Conservation (phyloP, 2,888 invertebrate genomes). For the Caenorhabditis uteleia region DNA sequence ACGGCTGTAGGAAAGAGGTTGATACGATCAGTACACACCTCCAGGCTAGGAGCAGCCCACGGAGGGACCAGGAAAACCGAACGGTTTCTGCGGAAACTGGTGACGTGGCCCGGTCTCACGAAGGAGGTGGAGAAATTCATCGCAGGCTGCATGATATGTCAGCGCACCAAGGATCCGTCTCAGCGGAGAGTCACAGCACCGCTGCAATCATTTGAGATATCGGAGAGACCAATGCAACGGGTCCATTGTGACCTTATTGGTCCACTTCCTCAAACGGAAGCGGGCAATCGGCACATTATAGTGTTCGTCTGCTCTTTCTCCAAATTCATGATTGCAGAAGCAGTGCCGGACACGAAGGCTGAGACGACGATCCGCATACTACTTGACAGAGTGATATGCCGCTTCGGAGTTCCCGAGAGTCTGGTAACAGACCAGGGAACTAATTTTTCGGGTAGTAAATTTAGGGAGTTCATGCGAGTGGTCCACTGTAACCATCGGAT, state of each 20-base stretch:
- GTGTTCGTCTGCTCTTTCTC: constrained; percentile 13
- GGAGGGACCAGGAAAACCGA: neutral
- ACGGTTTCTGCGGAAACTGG: neutral
- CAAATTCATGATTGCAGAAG: constrained; percentile 14
- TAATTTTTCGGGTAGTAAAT: constrained; percentile 5
- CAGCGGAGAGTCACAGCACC: neutral
- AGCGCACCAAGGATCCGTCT: constrained; percentile 3
- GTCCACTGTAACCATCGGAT: neutral
- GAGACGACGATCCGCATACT: neutral
- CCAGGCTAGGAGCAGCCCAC: neutral
- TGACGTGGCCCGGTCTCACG: too few species aligned
- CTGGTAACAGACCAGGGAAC: constrained; percentile 13
- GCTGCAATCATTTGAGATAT: constrained; percentile 1
- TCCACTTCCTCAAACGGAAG: constrained; percentile 15
- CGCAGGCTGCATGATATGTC: neutral
- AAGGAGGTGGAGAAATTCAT: too few species aligned
- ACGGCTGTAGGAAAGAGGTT: neutral
- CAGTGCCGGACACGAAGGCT: constrained; percentile 1
- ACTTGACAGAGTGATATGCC: constrained; percentile 3
- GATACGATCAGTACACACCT: neutral
- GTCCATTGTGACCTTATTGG: constrained; percentile 31
- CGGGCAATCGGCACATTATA: constrained; percentile 20
- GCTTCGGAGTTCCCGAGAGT: constrained; percentile 10
- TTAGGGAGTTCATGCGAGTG: neutral
- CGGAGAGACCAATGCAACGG: constrained; percentile 13